These are phyloP conservation scores for Trichonephila clavipes DNA, from an alignment of 1,140 invertebrate genomes.

Conservation along the genomic window DNA sequence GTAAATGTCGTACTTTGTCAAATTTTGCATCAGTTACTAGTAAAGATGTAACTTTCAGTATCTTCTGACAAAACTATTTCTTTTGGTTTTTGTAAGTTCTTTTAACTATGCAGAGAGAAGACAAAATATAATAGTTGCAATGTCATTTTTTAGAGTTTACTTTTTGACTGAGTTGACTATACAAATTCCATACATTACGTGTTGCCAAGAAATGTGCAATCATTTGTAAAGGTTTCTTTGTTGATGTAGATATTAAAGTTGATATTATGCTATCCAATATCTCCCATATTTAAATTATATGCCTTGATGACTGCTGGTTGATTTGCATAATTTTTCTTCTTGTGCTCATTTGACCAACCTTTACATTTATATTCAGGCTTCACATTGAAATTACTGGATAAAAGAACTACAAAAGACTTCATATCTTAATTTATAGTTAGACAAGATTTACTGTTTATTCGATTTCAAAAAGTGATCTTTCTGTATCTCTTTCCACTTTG, in stretches of 20 bases:
- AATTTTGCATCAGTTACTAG: background rate
- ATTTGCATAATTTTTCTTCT: background rate
- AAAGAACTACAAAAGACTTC: background rate
- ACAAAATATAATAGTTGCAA: background rate
- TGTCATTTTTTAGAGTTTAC: background rate
- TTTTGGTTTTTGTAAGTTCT: background rate
- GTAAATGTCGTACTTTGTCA: background rate
- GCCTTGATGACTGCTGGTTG: background rate
- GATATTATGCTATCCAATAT: background rate
- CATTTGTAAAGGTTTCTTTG: background rate
- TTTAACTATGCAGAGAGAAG: background rate
- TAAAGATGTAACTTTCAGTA: background rate
- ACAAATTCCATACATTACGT: background rate
- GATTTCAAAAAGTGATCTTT: background rate
- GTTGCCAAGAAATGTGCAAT: background rate
- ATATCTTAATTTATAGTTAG: background rate
- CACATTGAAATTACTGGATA: conserved; percentile 2
- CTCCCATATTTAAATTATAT: background rate
- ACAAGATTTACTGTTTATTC: background rate
- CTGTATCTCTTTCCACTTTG: background rate
- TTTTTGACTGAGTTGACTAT: background rate
- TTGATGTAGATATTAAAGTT: background rate
- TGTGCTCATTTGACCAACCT: conserved; percentile 12
- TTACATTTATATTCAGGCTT: background rate
- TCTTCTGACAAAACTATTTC: background rate